A percentile compares a stretch with the other conserved stretches of the same genome.
phyloP scores from a whole-genome alignment of 2,888 invertebrate species.

The Platycheirus rosarum region DNA sequence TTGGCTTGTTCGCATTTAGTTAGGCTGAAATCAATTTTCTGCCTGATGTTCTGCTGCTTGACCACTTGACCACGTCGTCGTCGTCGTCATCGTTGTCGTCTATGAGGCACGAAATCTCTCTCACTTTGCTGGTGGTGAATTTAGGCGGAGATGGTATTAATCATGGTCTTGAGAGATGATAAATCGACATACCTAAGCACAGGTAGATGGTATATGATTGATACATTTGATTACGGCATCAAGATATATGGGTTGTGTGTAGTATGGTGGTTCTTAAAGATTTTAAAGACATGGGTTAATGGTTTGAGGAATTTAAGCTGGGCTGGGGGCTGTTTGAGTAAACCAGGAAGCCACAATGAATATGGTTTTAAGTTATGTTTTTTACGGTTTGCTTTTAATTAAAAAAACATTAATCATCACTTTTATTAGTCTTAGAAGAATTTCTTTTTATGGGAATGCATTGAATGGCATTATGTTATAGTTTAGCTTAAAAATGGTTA shows the following conservation, averaged over 20 bases:
- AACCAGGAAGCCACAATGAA: conserved; percentile 26
- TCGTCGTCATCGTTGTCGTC: conserved; percentile 4
- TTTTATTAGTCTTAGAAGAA: not conserved
- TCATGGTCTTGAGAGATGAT: conserved; percentile 53
- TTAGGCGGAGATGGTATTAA: conserved; percentile 66
- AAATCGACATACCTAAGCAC: conserved; percentile 19
- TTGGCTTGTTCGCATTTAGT: conserved; percentile 50
- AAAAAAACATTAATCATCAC: conserved; percentile 8
- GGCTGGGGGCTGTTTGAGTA: conserved; percentile 3
- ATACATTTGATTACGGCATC: conserved; percentile 47
- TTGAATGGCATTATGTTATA: too few relatives aligned
- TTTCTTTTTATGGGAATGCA: not conserved
- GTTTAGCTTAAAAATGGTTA: too few relatives aligned
- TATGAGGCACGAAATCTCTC: conserved; percentile 23
- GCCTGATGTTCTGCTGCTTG: conserved; percentile 7
- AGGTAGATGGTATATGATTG: conserved; percentile 51
- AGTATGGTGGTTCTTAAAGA: conserved; percentile 8
- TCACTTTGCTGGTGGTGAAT: conserved; percentile 54
- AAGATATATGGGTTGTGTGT: conserved; percentile 40
- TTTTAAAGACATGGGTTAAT: conserved; percentile 13
- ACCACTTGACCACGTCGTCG: conserved; percentile 30
- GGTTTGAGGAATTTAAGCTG: conserved; percentile 2
- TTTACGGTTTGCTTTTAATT: conserved; percentile 13
- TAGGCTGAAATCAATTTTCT: conserved; percentile 70
- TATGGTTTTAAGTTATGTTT: conserved; percentile 15